A percentile compares a stretch with the other conserved stretches of the same genome.
These are phyloP conservation scores for Zaprionus ghesquierei DNA, from an alignment of 1,140 invertebrate species.

Conservation along the genomic window DNA sequence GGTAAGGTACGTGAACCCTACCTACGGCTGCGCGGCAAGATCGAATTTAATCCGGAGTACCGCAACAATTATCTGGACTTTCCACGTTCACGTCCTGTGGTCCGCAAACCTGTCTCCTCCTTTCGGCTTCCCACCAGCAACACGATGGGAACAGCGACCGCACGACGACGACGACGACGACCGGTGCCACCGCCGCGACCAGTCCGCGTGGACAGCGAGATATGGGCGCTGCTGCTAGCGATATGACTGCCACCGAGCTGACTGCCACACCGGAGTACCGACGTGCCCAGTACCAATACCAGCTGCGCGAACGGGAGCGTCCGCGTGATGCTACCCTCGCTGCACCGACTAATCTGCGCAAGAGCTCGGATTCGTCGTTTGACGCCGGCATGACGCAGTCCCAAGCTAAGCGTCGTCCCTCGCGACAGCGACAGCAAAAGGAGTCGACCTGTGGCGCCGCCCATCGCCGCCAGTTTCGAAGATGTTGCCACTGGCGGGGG, in stretches of 20 bases:
- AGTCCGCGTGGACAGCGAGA: conserved; percentile 17
- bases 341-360: conserved; percentile 32
- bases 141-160: neutral
- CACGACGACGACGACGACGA: conserved; percentile 11
- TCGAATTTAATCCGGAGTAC: conserved; percentile 82
- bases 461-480: conserved; percentile 41
- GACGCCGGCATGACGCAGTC: conserved; percentile 24
- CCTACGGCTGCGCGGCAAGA: conserved; percentile 73
- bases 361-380: conserved; percentile 63
- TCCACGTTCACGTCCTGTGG: conserved; percentile 73
- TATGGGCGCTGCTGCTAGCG: neutral
- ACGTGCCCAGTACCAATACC: conserved; percentile 71
- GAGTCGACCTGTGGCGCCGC: conserved; percentile 16
- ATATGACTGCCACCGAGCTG: conserved; percentile 54
- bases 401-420: conserved; percentile 52
- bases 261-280: conserved; percentile 74
- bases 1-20: conserved; percentile 76
- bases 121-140: conserved; percentile 66
- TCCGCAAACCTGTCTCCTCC: conserved; percentile 74
- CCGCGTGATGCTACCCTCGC: conserved; percentile 4
- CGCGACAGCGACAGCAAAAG: conserved; percentile 50
- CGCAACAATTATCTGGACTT: conserved; percentile 76
- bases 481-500: conserved; percentile 38
- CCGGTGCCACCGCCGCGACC: conserved; percentile 4
- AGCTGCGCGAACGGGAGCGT: conserved; percentile 63